Evolutionary conservation across 2,113 vertebrate genomes (phyloP), one percentile per base, ranked within the genome.

Genomic region (Lamprotornis superbus): DNA sequence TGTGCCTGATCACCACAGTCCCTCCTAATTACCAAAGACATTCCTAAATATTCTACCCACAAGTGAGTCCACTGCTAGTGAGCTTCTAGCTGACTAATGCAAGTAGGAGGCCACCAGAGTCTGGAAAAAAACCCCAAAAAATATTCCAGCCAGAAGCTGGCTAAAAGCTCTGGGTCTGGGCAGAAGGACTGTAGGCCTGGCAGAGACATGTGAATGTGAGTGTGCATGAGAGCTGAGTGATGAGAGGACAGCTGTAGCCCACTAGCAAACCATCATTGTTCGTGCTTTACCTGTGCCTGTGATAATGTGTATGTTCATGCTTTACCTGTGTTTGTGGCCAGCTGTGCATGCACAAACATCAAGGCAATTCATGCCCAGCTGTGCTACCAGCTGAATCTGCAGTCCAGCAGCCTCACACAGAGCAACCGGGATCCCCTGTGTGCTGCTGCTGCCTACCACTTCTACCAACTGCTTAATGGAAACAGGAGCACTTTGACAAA

Each of bases 181-280:
- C 61, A 7, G 52, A 68, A 76, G 63, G 61, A 40, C 61, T 85
- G 69, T 1, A 44, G 52, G 35, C 24, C 37, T 65, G 28, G 13
- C n/a, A 90, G 12, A 91, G 39, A 55, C 12, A 1, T 20, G 30
- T 40, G 49, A 56, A 65, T 5, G 21, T 17, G 27, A 91, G 27
- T 12, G n/a, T 2, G 10, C 14, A 21, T 0, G 0, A 39, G 8
- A 71, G 23, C 1, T 2, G 2, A 82, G 25, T 8, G 27, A 56
- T 21, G 18, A 55, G 13, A 7, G 13, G 15, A 64, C 5, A 47
- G 20, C 50, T 6, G 33, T 0, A 68, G 23, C 23, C 33, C 57
- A 52, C 28, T 42, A 52, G 39, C 37, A 87, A 82, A 49, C 5
- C 2, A 20, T 2, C 3, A 5, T 1, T 50, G 39, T 11, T 90